Evolutionary conservation across 2,797 vertebrate species (phyloP), one percentile per base, ranked within the genome.

Genomic region (Cyclura pinguis): DNA sequence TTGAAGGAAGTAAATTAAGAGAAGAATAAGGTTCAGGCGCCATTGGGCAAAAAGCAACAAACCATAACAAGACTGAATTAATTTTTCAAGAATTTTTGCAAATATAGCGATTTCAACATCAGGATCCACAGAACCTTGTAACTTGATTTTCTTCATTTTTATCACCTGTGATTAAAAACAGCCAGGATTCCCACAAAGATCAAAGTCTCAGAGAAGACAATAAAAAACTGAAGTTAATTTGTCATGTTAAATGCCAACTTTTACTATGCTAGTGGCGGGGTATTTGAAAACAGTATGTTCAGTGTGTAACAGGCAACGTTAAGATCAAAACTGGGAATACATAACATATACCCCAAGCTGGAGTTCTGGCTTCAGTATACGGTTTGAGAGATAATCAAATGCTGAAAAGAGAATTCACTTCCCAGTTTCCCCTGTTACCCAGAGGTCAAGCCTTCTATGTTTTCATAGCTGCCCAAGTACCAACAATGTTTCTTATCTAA

Each of bases 1-100:
- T 64, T 62, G 4, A 80, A 88, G 87, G 93, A 91, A 95, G 55
- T 8, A 91, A 84, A 85, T 93, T 67, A 55, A 72, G 32, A 85
- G 67, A 81, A 86, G 81, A 88, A 89, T 24, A 62, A 14, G 0
- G 6, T 47, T 22, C 3, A n/a, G 35, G n/a, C 12, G 32, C 13
- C 50, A 52, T 27, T 16, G 42, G 27, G 32, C 67, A 35, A n/a
- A 47, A 73, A 59, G 12, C 22, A 89, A 12, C 42, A 64, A 67
- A 52, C 10, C 55, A 2, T 67, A 69, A 67, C 24, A 29, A 16
- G 42, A 6, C 32, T 85, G 52, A 69, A 76, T 35, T 32, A 35
- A 50, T 38, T 67, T 18, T 87, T 80, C 62, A 67, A 88, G 50
- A 83, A 83, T 6, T 77, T 12, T 47, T 85, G 59, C 27, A 84